These are phyloP conservation scores for Oxyura jamaicensis DNA, from an alignment of 2,113 vertebrate species.

Conservation along the genomic window DNA sequence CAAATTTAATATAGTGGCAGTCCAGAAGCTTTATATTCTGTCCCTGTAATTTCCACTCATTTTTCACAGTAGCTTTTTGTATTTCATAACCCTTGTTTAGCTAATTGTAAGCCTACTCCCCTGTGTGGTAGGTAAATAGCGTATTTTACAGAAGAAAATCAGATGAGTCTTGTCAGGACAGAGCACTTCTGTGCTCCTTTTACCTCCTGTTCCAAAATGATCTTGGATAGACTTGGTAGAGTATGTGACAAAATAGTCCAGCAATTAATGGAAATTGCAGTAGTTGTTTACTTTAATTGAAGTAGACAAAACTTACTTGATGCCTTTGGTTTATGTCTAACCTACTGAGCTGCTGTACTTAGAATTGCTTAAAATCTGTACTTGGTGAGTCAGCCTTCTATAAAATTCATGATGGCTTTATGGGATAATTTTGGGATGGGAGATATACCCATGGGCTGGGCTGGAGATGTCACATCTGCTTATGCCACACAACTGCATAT, in stretches of 20 bases:
- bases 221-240: background rate
- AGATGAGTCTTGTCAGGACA: background rate
- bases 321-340: background rate
- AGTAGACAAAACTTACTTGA: background rate
- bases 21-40: background rate
- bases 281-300: background rate
- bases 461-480: background rate
- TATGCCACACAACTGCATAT: background rate
- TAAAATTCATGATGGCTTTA: background rate
- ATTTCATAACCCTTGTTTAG: background rate
- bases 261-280: background rate
- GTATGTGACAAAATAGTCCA: background rate
- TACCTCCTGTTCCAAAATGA: background rate
- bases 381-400: background rate
- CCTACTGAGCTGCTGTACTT: background rate
- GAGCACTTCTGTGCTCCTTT: background rate
- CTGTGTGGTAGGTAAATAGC: background rate
- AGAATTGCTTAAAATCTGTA: background rate
- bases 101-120: background rate
- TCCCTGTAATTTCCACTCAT: background rate
- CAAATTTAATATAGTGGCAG: background rate
- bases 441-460: background rate
- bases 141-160: background rate
- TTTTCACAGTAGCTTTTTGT: background rate
- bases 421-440: background rate